Base-by-base conservation (phyloP, 1,140 invertebrate species). In the Lasioglossum albipes region DNA sequence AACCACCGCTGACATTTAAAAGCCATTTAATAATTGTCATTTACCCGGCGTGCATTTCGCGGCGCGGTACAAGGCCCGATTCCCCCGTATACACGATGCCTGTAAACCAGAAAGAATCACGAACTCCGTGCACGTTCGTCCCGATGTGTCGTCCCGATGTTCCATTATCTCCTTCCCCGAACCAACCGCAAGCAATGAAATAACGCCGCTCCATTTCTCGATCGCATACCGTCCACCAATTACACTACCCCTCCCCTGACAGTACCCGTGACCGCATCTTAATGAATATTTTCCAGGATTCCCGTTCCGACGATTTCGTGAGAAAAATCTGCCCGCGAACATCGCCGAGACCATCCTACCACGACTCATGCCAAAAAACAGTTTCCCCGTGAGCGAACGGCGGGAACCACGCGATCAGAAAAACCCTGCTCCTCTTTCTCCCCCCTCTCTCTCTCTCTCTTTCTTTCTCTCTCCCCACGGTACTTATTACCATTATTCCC, bases 21-120 rank as follows among this genome's bases (percentile, higher is more conserved):
- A 78, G 76, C 59, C 76, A 78, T 78, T 78, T 78, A 72, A 78
- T 78, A 78, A 78, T 78, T 71, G 76, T 78, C 76, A 72, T 78
- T 78, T 78, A 71, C 4, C 42, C 27, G 18, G 18, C 59, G n/a
- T 16, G 42, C 57, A 5, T 71, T 78, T 62, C 61, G 52, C 67
- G 45, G n/a, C 59, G 36, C 36, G 22, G 70, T 61, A n/a, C 7
- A 22, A 7, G 7, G n/a, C 41, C 54, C 59, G 69, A 70, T 49
- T 70, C 61, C 22, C 57, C 57, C n/a, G 4, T 69, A 16, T n/a
- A n/a, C 6, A 22, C 67, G 57, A 61, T 36, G 20, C 42, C 27
- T 22, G 54, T 54, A 70, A 70, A 41, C 27, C 27, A 67, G 49
- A 62, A 57, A 57, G 57, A 77, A 77, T 77, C 75, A 70, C 75